Evolutionary conservation across 2,113 vertebrate genomes (phyloP).

Genomic region (Chascanopsetta lugubris): DNA sequence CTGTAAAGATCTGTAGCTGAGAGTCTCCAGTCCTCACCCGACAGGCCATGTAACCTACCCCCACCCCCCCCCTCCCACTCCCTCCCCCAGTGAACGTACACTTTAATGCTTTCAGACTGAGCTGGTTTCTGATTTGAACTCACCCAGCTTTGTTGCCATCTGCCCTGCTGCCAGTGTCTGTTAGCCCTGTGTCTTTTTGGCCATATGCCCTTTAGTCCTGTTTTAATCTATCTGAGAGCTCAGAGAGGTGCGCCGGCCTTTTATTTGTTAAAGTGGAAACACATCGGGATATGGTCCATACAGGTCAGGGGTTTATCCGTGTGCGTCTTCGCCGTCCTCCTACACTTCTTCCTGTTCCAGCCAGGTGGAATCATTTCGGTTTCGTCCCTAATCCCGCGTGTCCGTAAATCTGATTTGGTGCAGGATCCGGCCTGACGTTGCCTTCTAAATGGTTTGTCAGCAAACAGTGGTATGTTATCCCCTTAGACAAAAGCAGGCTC

Average conservation of each 20-base stretch:
- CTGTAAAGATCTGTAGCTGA: too few species aligned
- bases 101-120: constrained; percentile 29
- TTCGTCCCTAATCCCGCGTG: constrained; percentile 3
- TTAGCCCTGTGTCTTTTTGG: constrained; percentile 38
- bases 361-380: constrained; percentile 7
- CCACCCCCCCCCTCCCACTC: constrained; percentile 7
- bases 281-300: constrained; percentile 7
- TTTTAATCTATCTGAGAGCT: constrained; percentile 61
- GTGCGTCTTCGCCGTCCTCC: not conserved
- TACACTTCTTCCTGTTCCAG: constrained; percentile 27
- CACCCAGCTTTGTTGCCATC: constrained; percentile 29
- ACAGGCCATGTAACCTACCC: constrained; percentile 28
- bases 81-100: constrained; percentile 8
- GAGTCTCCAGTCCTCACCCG: constrained; percentile 28
- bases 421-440: constrained; percentile 20
- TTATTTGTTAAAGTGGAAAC: constrained; percentile 28
- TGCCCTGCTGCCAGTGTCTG: constrained; percentile 6
- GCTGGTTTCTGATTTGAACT: constrained; percentile 41
- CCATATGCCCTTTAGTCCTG: constrained; percentile 33
- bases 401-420: constrained; percentile 40
- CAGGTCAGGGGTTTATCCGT: not conserved
- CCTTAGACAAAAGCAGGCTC: constrained; percentile 34
- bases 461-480: constrained; percentile 27
- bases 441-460: constrained; percentile 42
- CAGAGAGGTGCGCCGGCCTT: constrained; percentile 24